Base-by-base conservation (phyloP, 2,888 invertebrate genomes). In the Agapostemon virescens region DNA sequence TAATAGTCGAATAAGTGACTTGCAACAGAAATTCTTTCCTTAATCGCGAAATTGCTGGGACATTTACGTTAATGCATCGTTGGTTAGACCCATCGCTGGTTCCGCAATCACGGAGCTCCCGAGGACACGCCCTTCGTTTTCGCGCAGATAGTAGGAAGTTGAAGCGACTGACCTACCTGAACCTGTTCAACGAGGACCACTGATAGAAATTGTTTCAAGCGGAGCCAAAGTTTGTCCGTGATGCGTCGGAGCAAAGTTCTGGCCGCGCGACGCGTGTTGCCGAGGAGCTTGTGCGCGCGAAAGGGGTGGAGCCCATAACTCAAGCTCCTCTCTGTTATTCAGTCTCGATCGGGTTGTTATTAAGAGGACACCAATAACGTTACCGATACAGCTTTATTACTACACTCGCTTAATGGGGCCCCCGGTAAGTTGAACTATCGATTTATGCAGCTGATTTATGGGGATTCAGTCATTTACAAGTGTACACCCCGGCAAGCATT, bases 341-440 rank as follows among this genome's bases (percentile, higher is more conserved):
- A 73, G 83, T 77, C 81, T 55, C 78, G 85, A 88, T 86, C 85
- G 79, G 84, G 84, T 88, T 90, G 88, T 91, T 91, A 91, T 91
- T 91, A 91, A 90, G 90, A 90, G 90, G 91, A 91, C 91, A 91
- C 91, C 91, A 90, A 91, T 91, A 91, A 91, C 87, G 88, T 88
- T 88, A 88, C 88, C 89, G 86, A 89, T 89, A 91, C 90, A 88
- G 89, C 91, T 91, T 90, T 90, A 91, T 91, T 91, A 91, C 90
- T 76, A 73, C 85, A 75, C 85, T 81, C 82, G 85, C 81, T 87
- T 90, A 90, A 90, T 90, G 87, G 89, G 87, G 89, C 80, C 80
- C 83, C 85, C 86, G 80, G 86, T 90, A 87, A 90, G 90, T 88
- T 85, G 83, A 88, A 86, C 89, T 89, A 90, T 90, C 90, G 90